A percentile compares a stretch with the other conserved stretches of the same genome.
These are phyloP conservation scores for Lordiphosa mommai DNA, from an alignment of 1,140 invertebrate species.

Conservation along the genomic window DNA sequence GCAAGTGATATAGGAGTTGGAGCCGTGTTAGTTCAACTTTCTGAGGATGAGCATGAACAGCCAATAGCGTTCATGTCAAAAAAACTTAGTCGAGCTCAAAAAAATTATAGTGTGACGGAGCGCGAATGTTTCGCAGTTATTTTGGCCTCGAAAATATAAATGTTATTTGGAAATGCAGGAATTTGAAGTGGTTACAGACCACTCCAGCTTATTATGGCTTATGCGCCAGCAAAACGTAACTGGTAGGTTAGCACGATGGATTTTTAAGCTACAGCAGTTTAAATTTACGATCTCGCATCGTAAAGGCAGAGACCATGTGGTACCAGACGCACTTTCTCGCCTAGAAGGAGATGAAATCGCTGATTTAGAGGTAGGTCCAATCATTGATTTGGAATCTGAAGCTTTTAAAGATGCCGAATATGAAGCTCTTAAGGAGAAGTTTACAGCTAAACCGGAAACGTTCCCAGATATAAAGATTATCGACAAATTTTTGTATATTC, in stretches of 20 bases:
- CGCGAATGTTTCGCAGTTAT: slow-evolving; percentile 8
- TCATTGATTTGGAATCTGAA: slow-evolving; percentile 3
- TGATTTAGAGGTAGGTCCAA: neutral
- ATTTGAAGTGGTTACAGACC: slow-evolving; percentile 90
- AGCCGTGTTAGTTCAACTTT: slow-evolving; percentile 25
- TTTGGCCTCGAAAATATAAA: slow-evolving; percentile 6
- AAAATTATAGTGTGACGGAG: slow-evolving; percentile 13
- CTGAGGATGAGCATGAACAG: slow-evolving; percentile 21
- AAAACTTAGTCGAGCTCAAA: slow-evolving; percentile 10
- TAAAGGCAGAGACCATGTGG: neutral
- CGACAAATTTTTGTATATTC: slow-evolving; percentile 1
- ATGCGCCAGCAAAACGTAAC: neutral
- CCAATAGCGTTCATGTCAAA: slow-evolving; percentile 56
- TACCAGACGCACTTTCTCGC: neutral
- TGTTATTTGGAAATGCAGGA: slow-evolving; percentile 4
- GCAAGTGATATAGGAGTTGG: slow-evolving; percentile 32
- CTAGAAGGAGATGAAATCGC: neutral
- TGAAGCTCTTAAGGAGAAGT: neutral
- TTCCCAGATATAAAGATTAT: slow-evolving; percentile 2
- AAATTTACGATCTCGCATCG: neutral
- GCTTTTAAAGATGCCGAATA: slow-evolving; percentile 2
- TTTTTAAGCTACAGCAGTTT: neutral
- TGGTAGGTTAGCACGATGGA: neutral
- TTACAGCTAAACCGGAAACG: neutral
- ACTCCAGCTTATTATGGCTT: slow-evolving; percentile 1